Base-by-base conservation (phyloP, 2,888 invertebrate genomes). In the Sinhomidia bicolor region DNA sequence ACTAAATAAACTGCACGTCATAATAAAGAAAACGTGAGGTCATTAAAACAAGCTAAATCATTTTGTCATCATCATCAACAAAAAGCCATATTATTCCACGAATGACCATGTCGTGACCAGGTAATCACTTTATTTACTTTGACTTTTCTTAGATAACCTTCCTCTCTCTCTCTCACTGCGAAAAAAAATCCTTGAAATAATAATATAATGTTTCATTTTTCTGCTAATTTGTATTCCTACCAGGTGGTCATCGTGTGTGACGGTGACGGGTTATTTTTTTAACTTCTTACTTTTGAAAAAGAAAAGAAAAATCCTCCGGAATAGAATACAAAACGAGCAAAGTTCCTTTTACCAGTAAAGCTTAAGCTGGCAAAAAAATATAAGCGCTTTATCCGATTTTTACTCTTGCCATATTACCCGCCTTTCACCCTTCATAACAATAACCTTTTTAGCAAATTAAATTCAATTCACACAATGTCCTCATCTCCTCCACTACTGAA, bases 81-180 rank as follows among this genome's bases (percentile, higher is more conserved):
- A n/a, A n/a, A n/a, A n/a, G n/a, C 12, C n/a, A 36, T 51, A 5
- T 3, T 51, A 10, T 9, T 51, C n/a, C 51, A 51, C 10, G 14
- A 3, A 10, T 51, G 51, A 14, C 6, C 23, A 14, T 57, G 57
- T 57, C 57, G 57, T 57, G 57, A 57, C 57, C 57, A 57, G 20
- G 20, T 20, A 57, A 57, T 57, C 57, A 57, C 57, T 57, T 57
- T 57, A 57, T 57, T 57, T 57, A 57, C 57, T 57, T 57, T 57
- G 6, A 36, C 57, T 36, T n/a, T n/a, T n/a, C n/a, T n/a, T n/a
- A n/a, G n/a, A n/a, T n/a, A n/a, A n/a, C n/a, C n/a, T n/a, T n/a
- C n/a, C n/a, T n/a, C n/a, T n/a, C n/a, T n/a, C n/a, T n/a, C n/a
- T n/a, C n/a, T n/a, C n/a, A n/a, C n/a, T n/a, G n/a, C n/a, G n/a